Evolutionary conservation across 1,140 invertebrate species (phyloP).

Genomic region (Drosophila melanica): DNA sequence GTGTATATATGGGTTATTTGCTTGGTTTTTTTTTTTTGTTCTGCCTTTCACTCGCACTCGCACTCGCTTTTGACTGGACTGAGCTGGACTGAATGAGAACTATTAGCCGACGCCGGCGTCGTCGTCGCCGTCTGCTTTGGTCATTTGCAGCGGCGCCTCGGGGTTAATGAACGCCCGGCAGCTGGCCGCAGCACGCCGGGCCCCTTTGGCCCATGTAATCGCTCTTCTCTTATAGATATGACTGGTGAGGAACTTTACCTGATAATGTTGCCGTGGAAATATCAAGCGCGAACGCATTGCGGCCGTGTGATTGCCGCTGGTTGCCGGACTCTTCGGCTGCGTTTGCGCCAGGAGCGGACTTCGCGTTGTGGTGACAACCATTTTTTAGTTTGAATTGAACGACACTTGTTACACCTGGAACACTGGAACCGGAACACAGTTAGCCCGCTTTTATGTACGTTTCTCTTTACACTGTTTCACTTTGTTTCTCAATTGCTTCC

Average conservation of each 20-base stretch:
- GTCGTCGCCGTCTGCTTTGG: constrained; percentile 34
- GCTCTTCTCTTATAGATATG: background rate
- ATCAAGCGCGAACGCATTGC: constrained; percentile 70
- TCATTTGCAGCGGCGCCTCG: constrained; percentile 57
- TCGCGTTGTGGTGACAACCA: constrained; percentile 75
- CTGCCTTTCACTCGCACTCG: constrained; percentile 46
- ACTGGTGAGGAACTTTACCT: constrained; percentile 56
- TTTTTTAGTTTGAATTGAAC: constrained; percentile 27
- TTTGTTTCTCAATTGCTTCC: background rate
- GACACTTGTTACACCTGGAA: constrained; percentile 8
- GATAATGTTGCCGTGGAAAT: constrained; percentile 78
- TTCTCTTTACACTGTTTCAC: background rate
- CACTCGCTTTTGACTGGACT: constrained; percentile 16
- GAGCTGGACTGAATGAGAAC: constrained; percentile 28
- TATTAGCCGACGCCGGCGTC: constrained; percentile 41
- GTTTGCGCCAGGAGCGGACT: constrained; percentile 67
- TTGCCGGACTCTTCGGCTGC: constrained; percentile 55
- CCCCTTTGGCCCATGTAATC: constrained; percentile 25
- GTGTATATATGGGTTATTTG: background rate
- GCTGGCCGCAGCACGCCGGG: background rate
- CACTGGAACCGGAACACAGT: constrained; percentile 7
- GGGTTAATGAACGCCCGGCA: constrained; percentile 67
- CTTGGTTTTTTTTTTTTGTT: background rate
- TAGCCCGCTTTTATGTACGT: constrained; percentile 3
- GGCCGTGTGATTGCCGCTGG: constrained; percentile 59